Conservation (phyloP, 2,113 vertebrate genomes). For the Falco punctatus region DNA sequence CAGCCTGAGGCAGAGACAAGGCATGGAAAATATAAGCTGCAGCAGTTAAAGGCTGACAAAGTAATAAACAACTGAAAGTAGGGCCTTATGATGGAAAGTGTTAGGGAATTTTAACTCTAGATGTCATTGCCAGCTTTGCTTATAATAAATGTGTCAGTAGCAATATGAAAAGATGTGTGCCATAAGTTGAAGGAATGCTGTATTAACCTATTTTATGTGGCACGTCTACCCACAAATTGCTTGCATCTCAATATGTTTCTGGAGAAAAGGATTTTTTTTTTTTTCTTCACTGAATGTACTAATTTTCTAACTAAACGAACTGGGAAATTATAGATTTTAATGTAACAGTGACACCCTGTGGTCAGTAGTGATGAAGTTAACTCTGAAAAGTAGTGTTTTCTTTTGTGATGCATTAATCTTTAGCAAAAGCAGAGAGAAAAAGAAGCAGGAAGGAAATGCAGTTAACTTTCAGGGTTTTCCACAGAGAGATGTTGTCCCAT, state of each 20-base stretch:
- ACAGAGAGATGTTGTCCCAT: neutral
- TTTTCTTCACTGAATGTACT: neutral
- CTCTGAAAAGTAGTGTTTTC: neutral
- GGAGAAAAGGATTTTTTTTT: neutral
- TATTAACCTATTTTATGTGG: slow-evolving; percentile 12
- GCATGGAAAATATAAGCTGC: slow-evolving; percentile 20
- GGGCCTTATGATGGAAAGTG: slow-evolving; percentile 36
- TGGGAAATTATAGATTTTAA: neutral
- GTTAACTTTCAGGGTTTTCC: neutral
- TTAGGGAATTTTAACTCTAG: slow-evolving; percentile 29
- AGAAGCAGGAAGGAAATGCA: neutral
- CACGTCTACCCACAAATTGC: neutral
- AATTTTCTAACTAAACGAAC: neutral
- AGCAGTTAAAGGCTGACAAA: slow-evolving; percentile 34
- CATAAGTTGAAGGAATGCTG: neutral
- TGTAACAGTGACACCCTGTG: slow-evolving; percentile 76
- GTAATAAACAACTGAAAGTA: slow-evolving; percentile 52
- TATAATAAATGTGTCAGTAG: slow-evolving; percentile 58
- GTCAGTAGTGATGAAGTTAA: neutral
- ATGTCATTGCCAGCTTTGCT: slow-evolving; percentile 57
- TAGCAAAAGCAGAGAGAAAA: neutral
- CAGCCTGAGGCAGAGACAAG: neutral
- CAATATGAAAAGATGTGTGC: slow-evolving; percentile 29
- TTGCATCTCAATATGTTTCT: neutral
- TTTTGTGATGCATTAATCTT: neutral